A percentile compares a stretch with the other conserved stretches of the same genome.
These are phyloP conservation scores for Monochamus alternatus DNA, from an alignment of 2,888 invertebrate genomes.

Conservation along the genomic window DNA sequence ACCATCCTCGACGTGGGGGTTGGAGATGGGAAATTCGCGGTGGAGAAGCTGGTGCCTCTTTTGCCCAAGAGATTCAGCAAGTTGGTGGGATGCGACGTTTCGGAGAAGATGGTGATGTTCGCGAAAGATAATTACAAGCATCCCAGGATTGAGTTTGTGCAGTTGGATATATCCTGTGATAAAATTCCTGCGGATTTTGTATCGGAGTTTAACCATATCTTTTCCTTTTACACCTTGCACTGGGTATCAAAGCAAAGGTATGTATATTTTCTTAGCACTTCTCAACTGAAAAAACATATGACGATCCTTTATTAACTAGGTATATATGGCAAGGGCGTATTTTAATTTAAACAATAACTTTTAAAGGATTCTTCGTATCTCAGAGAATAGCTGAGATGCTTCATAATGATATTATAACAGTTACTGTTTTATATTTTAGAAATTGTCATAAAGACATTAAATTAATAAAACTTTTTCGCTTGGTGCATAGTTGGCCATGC, in stretches of 20 bases:
- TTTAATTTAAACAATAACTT: no score
- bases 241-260: slow-evolving; percentile 85
- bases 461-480: no score
- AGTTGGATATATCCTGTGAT: slow-evolving; percentile 75
- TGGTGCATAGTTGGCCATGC: no score
- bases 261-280: slow-evolving; percentile 56
- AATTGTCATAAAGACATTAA: no score
- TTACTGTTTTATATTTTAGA: no score
- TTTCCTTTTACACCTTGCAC: slow-evolving; percentile 86
- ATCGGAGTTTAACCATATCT: slow-evolving; percentile 78
- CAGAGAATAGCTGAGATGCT: no score
- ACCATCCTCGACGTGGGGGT: slow-evolving; percentile 82
- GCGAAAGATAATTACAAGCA: slow-evolving; percentile 73
- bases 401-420: no score
- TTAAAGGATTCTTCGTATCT: no score
- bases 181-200: slow-evolving; percentile 71
- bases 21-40: slow-evolving; percentile 82
- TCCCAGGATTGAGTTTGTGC: slow-evolving; percentile 71
- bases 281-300: no score
- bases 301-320: no score
- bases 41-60: slow-evolving; percentile 77
- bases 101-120: slow-evolving; percentile 80
- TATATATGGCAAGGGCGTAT: no score
- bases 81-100: slow-evolving; percentile 80
- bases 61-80: slow-evolving; percentile 73